phyloP scores from a whole-genome alignment of 2,888 invertebrate species.

The Agriopis aurantiaria region DNA sequence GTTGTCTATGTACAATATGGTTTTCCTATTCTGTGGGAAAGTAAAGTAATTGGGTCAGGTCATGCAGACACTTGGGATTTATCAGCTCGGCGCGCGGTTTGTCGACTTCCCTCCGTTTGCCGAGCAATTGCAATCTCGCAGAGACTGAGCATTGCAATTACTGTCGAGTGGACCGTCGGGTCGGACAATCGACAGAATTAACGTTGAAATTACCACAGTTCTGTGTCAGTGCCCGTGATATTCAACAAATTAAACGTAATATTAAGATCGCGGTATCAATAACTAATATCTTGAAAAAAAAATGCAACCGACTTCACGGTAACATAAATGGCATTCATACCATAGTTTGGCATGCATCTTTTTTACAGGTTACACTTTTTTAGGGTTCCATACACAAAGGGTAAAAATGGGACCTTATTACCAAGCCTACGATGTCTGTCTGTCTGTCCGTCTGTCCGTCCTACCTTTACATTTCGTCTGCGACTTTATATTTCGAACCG shows the following conservation, averaged over 20 bases:
- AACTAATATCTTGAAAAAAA: too few relatives aligned
- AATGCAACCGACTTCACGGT: too few relatives aligned
- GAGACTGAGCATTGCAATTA: constrained; percentile 16
- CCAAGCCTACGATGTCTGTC: too few relatives aligned
- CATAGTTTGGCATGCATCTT: too few relatives aligned
- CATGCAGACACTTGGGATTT: constrained; percentile 33
- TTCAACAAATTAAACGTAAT: not conserved
- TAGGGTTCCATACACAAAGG: too few relatives aligned
- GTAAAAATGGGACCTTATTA: too few relatives aligned
- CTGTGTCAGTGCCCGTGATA: not conserved
- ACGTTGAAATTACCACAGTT: not conserved
- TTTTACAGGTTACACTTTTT: too few relatives aligned
- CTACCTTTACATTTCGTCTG: too few relatives aligned
- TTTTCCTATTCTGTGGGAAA: constrained; percentile 13
- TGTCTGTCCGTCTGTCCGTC: too few relatives aligned
- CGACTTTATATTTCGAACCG: too few relatives aligned
- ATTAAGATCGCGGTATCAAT: not conserved
- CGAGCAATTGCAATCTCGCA: not conserved
- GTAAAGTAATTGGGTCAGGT: constrained; percentile 37
- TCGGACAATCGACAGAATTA: not conserved
- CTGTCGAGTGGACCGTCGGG: not conserved
- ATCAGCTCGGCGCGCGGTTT: constrained; percentile 25
- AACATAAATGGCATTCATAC: too few relatives aligned
- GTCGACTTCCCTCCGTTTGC: constrained; percentile 24
- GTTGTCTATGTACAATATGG: not conserved